Percentiles rank a stretch among this genome's conserved stretches.
phyloP scores from a whole-genome alignment of 2,113 vertebrate genomes.

The Seriola rivoliana region DNA sequence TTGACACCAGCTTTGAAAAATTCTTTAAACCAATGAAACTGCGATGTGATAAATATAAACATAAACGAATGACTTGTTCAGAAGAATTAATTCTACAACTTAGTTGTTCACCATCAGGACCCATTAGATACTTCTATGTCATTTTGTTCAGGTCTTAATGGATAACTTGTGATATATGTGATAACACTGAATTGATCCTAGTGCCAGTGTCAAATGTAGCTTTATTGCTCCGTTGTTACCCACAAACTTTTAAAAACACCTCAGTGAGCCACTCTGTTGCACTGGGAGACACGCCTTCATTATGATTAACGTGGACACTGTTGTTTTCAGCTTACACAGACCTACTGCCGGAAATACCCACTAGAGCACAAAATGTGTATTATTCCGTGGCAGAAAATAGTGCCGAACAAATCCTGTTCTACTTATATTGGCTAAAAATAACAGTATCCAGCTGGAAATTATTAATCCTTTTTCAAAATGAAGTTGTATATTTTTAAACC shows the following conservation, averaged over 20 bases:
- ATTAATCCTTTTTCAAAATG: neutral
- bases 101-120: neutral
- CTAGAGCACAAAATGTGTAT: neutral
- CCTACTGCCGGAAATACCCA: neutral
- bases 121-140: neutral
- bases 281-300: neutral
- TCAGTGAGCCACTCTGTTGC: neutral
- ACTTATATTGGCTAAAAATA: neutral
- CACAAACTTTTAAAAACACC: no score
- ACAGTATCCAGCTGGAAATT: neutral
- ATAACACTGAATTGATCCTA: neutral
- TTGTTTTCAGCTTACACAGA: no score
- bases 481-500: neutral
- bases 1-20: neutral
- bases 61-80: neutral
- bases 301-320: no score
- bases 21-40: neutral
- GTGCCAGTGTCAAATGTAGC: neutral
- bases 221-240: neutral
- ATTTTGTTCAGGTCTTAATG: neutral
- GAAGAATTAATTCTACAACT: neutral
- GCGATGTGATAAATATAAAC: no score
- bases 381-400: neutral
- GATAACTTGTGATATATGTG: neutral
- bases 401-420: neutral